Base-by-base conservation (phyloP, 2,113 vertebrate genomes). In the Semicossyphus pulcher region DNA sequence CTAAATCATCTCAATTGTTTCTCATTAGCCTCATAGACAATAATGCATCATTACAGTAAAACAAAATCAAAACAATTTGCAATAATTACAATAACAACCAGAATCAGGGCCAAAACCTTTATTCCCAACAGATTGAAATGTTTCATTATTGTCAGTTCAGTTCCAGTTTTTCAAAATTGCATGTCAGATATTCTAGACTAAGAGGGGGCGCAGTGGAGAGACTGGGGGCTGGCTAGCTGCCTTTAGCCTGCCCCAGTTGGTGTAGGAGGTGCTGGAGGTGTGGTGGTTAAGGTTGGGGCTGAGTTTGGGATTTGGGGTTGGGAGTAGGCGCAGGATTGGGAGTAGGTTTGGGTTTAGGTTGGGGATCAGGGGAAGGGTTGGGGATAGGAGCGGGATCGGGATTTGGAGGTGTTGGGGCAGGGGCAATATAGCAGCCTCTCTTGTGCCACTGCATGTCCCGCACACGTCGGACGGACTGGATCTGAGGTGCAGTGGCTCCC, bases 381-480 rank as follows among this genome's bases (percentile, higher is more conserved):
- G 86, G 37, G 16, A 44, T n/a, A 23, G 86, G 34, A 3, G 29
- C 18, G 36, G 88, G 39, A 21, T 58, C 14, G 60, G 85, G 49
- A 28, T 49, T 7, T 53, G 88, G 23, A 15, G 81, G 81, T 16
- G 25, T 23, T 1, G 91, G 86, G 29, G 86, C 89, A 0, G 85
- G 56, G 23, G 61, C 0, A 0, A 16, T 79, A 87, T 96, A 97
- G 86, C 69, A 86, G 72, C 96, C 96, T 1, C 88, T 87, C 86
- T 95, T 94, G 93, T 97, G 96, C 96, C 96, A 97, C 88, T 97
- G 96, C 95, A 95, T 96, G 94, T 97, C 96, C 5, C 95, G 93
- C 81, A 97, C 92, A 0, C 95, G 95, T 56, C 96, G 94, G 83
- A 98, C 89, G 0, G 96, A 96, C 93, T 98, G 97, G 86, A 98